A percentile compares a stretch with the other conserved stretches of the same genome.
These are phyloP conservation scores for Equus quagga DNA, from an alignment of 2,113 vertebrate species.

Conservation along the genomic window DNA sequence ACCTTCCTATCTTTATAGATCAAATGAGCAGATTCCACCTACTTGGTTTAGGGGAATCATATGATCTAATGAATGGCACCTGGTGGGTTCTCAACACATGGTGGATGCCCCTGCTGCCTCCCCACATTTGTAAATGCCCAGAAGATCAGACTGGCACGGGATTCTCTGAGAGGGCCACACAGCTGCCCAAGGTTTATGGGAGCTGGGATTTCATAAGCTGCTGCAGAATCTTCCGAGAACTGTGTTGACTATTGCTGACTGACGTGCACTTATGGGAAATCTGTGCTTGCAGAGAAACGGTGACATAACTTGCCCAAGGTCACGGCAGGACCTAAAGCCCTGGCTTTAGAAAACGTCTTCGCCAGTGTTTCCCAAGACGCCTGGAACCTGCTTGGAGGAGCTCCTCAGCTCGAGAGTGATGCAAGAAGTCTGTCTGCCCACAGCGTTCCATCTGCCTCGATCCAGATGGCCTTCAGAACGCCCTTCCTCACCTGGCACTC, in stretches of 20 bases:
- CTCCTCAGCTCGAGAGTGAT: neutral
- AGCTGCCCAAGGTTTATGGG: neutral
- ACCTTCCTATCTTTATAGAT: neutral
- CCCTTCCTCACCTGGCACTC: neutral
- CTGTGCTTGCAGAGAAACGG: rapidly evolving
- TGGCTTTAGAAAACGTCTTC: neutral
- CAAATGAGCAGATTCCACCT: neutral
- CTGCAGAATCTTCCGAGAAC: neutral
- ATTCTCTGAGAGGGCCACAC: neutral
- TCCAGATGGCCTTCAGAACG: rapidly evolving
- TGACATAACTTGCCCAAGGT: neutral
- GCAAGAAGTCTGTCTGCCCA: neutral
- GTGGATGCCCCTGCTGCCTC: neutral
- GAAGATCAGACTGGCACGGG: neutral
- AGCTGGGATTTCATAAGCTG: neutral
- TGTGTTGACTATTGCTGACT: rapidly evolving
- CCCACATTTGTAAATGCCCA: neutral
- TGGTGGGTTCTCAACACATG: neutral
- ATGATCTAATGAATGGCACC: neutral
- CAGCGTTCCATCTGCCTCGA: neutral
- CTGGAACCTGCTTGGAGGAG: neutral
- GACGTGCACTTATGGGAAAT: rapidly evolving
- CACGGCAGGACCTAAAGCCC: neutral
- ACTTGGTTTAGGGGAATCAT: neutral
- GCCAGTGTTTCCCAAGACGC: neutral